Evolutionary conservation across 1,140 invertebrate species (phyloP).

Genomic region (Drosophila setifemur): DNA sequence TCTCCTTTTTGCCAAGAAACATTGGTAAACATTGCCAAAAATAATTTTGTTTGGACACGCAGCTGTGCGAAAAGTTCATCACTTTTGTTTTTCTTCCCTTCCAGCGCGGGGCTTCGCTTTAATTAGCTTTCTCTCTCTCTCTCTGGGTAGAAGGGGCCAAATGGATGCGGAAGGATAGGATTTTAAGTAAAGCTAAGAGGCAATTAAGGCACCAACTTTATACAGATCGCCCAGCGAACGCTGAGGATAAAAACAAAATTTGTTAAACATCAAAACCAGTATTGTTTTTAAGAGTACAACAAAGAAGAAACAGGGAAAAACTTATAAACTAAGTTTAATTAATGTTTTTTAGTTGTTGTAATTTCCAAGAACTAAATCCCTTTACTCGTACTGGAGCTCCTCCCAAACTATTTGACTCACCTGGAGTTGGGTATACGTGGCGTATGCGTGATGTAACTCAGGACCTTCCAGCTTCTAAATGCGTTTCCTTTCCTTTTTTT

Average conservation of each 20-base stretch:
- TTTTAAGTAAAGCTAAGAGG: too few relatives aligned
- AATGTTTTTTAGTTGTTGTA: too few relatives aligned
- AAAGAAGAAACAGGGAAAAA: too few relatives aligned
- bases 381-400: too few relatives aligned
- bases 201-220: neutral
- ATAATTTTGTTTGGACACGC: constrained; percentile 18
- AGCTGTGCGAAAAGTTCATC: constrained; percentile 5
- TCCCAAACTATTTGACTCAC: too few relatives aligned
- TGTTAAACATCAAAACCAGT: too few relatives aligned
- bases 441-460: constrained; percentile 22
- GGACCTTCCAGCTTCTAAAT: neutral
- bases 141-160: neutral
- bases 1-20: neutral
- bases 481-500: neutral
- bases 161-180: neutral
- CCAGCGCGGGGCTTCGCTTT: neutral
- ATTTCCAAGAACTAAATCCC: too few relatives aligned
- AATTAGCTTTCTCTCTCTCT: constrained; percentile 1
- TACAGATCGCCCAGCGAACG: too few relatives aligned
- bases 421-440: neutral
- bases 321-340: too few relatives aligned
- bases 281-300: too few relatives aligned
- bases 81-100: constrained; percentile 8
- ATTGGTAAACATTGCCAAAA: constrained; percentile 4
- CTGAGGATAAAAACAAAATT: neutral